Base-by-base conservation (phyloP, 2,113 vertebrate genomes). In the Scartelaos histophorus region DNA sequence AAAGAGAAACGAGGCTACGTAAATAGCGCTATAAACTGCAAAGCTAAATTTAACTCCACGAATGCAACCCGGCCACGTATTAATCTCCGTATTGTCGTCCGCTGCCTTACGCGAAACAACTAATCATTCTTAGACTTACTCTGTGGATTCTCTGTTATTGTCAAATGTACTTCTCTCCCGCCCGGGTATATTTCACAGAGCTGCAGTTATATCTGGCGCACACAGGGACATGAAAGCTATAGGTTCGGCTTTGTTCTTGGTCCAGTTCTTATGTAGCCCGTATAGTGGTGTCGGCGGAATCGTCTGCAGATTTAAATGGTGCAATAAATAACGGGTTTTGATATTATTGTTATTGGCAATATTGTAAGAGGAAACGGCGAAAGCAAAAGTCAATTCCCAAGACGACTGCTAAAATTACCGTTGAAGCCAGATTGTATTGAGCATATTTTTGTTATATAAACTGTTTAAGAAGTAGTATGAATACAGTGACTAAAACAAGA, bases 21-120 rank as follows among this genome's bases (percentile, higher is more conserved):
- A 7, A 67, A 56, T 11, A 47, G 5, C 45, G 10, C 7, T 60
- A 7, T 9, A 22, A 68, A 72, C 47, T 46, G 17, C 60, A 56
- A 71, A 15, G 34, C 53, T 25, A 69, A 49, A 47, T 46, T 47
- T 66, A 47, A 47, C 65, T 46, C 13, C 65, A 24, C 65, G 65
- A 66, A 47, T 66, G 38, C 65, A 7, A 22, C 65, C 3, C 9
- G 38, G 38, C 65, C 22, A 43, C 65, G 47, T 21, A 66, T 66
- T 66, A 66, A 66, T 66, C 65, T 47, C n/a, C 2, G 34, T 35
- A 21, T 38, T 19, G 34, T 21, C 16, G 38, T 21, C 38, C 65
- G 24, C 10, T 21, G 61, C 61, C 19, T 38, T 19, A n/a, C 4
- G 17, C 61, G 10, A 17, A 25, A 17, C 61, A 64, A 38, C 34